Percentiles rank a stretch among this genome's conserved stretches.
Evolutionary conservation across 2,888 invertebrate species (phyloP).

Genomic region (Myopa tessellatipennis): DNA sequence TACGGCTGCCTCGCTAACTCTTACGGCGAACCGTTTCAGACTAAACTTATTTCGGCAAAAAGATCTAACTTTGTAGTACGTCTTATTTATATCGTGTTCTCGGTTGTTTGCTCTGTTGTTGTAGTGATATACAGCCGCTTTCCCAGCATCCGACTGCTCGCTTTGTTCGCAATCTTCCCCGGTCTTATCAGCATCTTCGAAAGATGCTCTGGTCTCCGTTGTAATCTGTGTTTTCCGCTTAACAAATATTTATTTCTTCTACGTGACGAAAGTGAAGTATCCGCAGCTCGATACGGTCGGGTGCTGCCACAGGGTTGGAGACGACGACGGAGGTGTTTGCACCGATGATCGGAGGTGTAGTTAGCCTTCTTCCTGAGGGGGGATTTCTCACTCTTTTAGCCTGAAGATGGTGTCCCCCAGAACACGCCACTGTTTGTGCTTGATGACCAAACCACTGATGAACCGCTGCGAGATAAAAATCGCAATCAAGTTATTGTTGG

Average conservation of each 20-base stretch:
- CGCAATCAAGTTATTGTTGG: too few relatives aligned
- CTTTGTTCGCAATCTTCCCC: neutral
- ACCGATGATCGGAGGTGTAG: neutral
- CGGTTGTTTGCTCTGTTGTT: neutral
- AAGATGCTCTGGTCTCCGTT: neutral
- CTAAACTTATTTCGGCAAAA: conserved; percentile 4
- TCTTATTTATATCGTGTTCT: neutral
- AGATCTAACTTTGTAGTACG: neutral
- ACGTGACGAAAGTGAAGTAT: conserved; percentile 4
- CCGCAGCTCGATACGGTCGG: neutral
- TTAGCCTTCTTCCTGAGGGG: neutral
- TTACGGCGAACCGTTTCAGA: neutral
- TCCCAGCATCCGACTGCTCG: neutral
- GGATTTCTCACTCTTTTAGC: neutral
- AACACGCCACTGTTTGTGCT: too few relatives aligned
- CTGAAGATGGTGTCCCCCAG: too few relatives aligned
- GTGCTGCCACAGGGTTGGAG: too few relatives aligned
- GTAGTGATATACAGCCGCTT: neutral
- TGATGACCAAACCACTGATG: too few relatives aligned
- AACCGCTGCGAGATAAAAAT: too few relatives aligned
- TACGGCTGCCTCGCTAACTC: too few relatives aligned
- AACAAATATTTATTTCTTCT: conserved; percentile 16
- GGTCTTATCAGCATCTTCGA: neutral
- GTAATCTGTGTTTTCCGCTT: conserved; percentile 9
- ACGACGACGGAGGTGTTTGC: too few relatives aligned